Percentiles rank a stretch among this genome's conserved stretches.
phyloP scores from a whole-genome alignment of 1,140 invertebrate species.

The Aphaenogaster rudis region DNA sequence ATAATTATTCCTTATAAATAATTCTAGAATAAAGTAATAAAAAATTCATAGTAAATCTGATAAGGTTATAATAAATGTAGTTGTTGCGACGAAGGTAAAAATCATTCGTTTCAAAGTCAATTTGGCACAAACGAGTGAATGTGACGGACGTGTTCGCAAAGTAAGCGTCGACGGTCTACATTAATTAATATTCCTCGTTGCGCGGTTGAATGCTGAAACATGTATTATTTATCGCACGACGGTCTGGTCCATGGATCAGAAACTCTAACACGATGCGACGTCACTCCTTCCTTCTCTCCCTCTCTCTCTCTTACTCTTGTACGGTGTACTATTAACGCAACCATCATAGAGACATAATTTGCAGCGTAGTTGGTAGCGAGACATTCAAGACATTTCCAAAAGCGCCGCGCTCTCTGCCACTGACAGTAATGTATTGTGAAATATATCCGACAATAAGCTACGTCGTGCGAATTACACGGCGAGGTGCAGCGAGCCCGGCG shows the following conservation, averaged over 20 bases:
- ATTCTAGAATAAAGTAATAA: neutral
- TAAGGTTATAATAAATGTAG: neutral
- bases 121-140: neutral
- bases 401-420: conserved; percentile 45
- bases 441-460: conserved; percentile 62
- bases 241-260: conserved; percentile 19
- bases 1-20: neutral
- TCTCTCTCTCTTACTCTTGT: neutral
- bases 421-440: conserved; percentile 62
- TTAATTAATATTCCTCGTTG: conserved; percentile 38
- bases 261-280: conserved; percentile 17
- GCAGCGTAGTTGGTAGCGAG: conserved; percentile 34
- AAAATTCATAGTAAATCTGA: neutral
- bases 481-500: conserved; percentile 30
- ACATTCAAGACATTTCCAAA: conserved; percentile 58
- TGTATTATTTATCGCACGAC: conserved; percentile 42
- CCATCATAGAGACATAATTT: conserved; percentile 60
- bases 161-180: conserved; percentile 6
- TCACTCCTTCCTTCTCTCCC: conserved; percentile 20
- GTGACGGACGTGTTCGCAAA: neutral
- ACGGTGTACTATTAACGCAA: conserved; percentile 46
- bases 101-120: neutral
- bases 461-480: conserved; percentile 47
- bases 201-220: conserved; percentile 17
- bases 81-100: neutral